phyloP scores from a whole-genome alignment of 1,140 invertebrate species.

The Ganaspis sp. region DNA sequence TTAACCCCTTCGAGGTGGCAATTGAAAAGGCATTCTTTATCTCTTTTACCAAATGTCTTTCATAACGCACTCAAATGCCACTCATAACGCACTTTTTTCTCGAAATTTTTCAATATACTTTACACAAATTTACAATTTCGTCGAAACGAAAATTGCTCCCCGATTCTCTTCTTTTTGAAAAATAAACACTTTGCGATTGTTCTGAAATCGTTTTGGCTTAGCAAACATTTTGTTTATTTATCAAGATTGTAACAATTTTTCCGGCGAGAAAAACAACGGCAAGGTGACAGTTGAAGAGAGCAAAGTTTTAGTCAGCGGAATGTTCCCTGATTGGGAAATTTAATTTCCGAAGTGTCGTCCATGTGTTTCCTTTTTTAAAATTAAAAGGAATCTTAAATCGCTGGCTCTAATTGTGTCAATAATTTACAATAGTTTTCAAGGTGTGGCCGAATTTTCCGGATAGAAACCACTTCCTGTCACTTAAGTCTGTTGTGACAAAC shows the following conservation, averaged over 20 bases:
- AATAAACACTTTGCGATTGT: no score
- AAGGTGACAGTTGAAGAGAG: neutral
- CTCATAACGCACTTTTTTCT: no score
- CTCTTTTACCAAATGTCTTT: neutral
- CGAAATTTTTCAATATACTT: neutral
- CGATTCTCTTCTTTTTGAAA: neutral
- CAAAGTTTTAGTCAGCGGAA: neutral
- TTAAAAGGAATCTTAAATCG: neutral
- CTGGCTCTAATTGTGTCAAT: neutral
- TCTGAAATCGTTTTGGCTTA: no score
- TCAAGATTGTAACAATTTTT: no score
- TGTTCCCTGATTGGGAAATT: no score
- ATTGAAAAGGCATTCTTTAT: neutral
- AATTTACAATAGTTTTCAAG: neutral
- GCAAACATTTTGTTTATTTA: no score
- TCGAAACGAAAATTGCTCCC: neutral
- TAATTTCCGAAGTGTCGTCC: neutral
- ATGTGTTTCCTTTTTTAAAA: neutral
- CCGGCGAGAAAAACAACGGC: slow-evolving; percentile 19
- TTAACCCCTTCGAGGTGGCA: slow-evolving; percentile 4
- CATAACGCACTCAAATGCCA: no score
- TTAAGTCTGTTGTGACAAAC: no score
- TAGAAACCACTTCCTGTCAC: neutral
- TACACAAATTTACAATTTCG: neutral
- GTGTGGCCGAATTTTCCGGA: neutral